Base-by-base conservation (phyloP, 1,140 invertebrate species). In the Apis dorsata region DNA sequence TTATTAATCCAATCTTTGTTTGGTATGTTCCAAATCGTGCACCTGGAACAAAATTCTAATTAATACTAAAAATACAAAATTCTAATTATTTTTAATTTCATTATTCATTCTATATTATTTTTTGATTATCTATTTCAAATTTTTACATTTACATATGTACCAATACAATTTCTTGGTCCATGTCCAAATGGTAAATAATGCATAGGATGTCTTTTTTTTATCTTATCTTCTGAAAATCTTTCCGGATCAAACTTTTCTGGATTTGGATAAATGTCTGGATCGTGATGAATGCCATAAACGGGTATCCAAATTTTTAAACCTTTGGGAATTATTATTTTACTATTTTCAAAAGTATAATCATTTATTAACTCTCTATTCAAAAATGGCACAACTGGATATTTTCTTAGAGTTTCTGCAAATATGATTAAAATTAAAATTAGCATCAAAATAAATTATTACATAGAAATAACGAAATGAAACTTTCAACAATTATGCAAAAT, bases 151-250 rank as follows among this genome's bases (percentile, higher is more conserved):
- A 65, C 13, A n/a, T 49, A 21, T 55, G 0, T 94, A 95, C 96
- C 97, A 82, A 97, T 96, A 90, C 96, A 97, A 92, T 96, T 96
- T 66, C 96, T 94, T 0, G 95, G 95, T 3, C 97, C 96, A 63
- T 95, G 95, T 0, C 96, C 96, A 89, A 97, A 97, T 11, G 96
- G 95, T 63, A 97, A 88, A 89, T 95, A 97, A 4, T 94, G 65
- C 89, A 95, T 95, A 15, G 76, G 28, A 17, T 84, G 34, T 1
- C 68, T 83, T 60, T 93, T 94, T 72, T 95, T 88, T 34, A 91
- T 90, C 10, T 92, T 86, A 68, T 94, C 92, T 4, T 44, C 34
- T 44, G 34, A 44, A 44, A 44, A 44, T 44, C 34, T 44, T 44
- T 44, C 34, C 5, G 34, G 34, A 44, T 44, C 34, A 44, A 44